Conservation (phyloP, 1,140 invertebrate genomes). For the Rhagoletis zephyria region DNA sequence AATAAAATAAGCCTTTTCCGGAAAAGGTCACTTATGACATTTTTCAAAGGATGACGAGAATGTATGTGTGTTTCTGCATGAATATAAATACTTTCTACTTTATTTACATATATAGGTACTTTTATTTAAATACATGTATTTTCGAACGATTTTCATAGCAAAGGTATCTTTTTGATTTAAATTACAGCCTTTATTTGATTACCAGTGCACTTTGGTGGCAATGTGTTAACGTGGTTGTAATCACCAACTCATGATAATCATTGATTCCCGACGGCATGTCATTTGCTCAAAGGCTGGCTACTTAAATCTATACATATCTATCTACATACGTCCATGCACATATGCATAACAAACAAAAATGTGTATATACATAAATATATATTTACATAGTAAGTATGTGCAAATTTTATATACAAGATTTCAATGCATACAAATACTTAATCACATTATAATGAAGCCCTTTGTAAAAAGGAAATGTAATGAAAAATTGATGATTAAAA, state of each 20-base stretch:
- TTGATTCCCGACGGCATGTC: neutral
- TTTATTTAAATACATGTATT: neutral
- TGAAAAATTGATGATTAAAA: slow-evolving; percentile 39
- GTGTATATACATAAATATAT: neutral
- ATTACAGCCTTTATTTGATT: slow-evolving; percentile 20
- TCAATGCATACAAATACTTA: slow-evolving; percentile 24
- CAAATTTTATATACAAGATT: neutral
- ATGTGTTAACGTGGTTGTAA: slow-evolving; percentile 1
- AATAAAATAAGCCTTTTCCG: too few relatives aligned
- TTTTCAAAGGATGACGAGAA: too few relatives aligned
- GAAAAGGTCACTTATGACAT: too few relatives aligned
- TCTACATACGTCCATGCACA: neutral
- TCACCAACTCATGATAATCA: slow-evolving; percentile 10
- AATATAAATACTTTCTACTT: too few relatives aligned
- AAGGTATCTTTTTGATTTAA: slow-evolving; percentile 32
- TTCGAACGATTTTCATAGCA: neutral
- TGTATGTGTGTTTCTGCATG: too few relatives aligned
- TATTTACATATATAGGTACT: neutral
- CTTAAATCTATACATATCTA: neutral
- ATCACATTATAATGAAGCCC: slow-evolving; percentile 25
- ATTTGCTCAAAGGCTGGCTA: neutral
- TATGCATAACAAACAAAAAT: neutral
- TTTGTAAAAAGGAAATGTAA: slow-evolving; percentile 22
- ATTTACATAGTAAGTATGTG: neutral
- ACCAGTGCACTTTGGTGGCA: neutral